These are phyloP conservation scores for Ridgeia piscesae DNA, from an alignment of 1,140 invertebrate species.

Conservation along the genomic window DNA sequence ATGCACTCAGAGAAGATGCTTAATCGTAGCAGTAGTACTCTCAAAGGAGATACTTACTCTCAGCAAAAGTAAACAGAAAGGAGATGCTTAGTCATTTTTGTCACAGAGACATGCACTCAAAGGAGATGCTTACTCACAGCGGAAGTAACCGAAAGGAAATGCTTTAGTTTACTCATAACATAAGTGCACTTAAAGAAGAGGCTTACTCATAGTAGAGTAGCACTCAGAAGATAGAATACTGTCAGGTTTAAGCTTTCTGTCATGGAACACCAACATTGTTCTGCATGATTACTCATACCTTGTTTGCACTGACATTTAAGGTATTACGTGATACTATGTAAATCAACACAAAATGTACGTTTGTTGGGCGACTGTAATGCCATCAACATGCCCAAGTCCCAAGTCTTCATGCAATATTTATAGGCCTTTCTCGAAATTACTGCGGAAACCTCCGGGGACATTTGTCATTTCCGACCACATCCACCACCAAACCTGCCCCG, in stretches of 20 bases:
- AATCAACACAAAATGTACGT: background rate
- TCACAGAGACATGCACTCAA: too few species aligned
- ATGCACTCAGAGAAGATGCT: background rate
- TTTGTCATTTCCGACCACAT: background rate
- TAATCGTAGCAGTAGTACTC: background rate
- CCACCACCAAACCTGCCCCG: background rate
- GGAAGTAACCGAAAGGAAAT: background rate
- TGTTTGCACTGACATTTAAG: background rate
- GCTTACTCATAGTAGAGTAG: background rate
- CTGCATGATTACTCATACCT: background rate
- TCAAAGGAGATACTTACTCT: background rate
- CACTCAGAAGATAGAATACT: background rate
- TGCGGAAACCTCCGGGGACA: background rate
- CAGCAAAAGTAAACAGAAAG: background rate
- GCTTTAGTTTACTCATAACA: background rate
- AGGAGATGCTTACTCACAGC: background rate
- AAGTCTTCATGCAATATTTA: background rate
- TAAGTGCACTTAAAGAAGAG: background rate
- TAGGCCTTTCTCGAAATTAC: background rate
- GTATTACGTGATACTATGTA: background rate
- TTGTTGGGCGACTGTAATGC: background rate
- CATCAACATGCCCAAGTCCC: background rate
- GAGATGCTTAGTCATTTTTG: background rate
- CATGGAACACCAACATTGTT: background rate
- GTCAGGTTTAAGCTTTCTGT: background rate